These are phyloP conservation scores for Blera fallax DNA, from an alignment of 2,888 invertebrate species.

Conservation along the genomic window DNA sequence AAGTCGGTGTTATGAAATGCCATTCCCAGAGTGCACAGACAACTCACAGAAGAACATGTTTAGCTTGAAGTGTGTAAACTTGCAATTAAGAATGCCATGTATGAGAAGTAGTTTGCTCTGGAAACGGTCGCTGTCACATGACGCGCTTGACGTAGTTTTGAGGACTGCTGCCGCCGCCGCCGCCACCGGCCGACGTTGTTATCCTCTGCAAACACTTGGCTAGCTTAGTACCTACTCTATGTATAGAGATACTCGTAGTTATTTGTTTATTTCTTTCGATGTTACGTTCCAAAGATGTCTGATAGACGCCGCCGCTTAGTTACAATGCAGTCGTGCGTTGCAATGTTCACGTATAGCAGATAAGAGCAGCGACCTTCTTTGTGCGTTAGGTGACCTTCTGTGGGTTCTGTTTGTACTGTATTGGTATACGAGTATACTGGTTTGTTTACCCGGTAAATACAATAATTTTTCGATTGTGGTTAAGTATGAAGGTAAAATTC, in stretches of 20 bases:
- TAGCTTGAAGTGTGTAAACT: conserved; percentile 27
- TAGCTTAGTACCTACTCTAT: background rate
- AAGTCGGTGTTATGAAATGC: conserved; percentile 38
- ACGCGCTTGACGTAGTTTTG: conserved; percentile 38
- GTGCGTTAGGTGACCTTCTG: conserved; percentile 58
- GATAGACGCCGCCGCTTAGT: conserved; percentile 19
- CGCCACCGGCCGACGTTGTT: background rate
- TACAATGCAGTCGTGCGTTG: conserved; percentile 32
- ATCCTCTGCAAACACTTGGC: background rate
- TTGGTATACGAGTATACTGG: no score
- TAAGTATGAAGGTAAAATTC: background rate
- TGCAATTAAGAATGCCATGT: conserved; percentile 54
- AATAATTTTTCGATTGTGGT: background rate
- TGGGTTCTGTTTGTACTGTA: background rate
- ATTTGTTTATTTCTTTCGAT: background rate
- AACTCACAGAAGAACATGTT: conserved; percentile 16
- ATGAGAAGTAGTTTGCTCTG: conserved; percentile 41
- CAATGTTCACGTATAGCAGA: background rate
- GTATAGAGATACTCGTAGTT: no score
- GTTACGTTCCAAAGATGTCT: conserved; percentile 27
- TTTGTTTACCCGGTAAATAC: background rate
- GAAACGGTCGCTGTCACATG: conserved; percentile 56
- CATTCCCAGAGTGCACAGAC: conserved; percentile 20
- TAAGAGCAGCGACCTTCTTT: conserved; percentile 60
- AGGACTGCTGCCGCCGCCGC: conserved; percentile 8